A percentile compares a stretch with the other conserved stretches of the same genome.
Evolutionary conservation across 2,113 vertebrate species (phyloP).

Genomic region (Vicugna pacos): DNA sequence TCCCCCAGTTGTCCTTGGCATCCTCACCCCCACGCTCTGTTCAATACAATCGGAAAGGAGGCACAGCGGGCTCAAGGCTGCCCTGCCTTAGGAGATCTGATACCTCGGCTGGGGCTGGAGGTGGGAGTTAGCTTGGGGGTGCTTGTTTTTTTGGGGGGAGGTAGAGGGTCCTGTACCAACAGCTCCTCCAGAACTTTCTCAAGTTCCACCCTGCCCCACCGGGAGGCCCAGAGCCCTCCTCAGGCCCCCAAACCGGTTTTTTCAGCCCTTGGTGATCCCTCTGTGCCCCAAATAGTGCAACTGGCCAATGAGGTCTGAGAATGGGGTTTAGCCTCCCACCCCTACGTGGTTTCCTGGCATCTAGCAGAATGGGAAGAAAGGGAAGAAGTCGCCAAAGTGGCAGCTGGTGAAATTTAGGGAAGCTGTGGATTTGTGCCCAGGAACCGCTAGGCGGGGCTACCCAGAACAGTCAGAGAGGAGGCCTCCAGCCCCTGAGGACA

Average conservation of each 20-base stretch:
- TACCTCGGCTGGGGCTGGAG: not conserved
- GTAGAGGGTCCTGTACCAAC: not conserved
- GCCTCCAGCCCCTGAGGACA: not conserved
- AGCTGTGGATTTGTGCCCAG: conserved; percentile 52
- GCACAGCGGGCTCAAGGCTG: not conserved
- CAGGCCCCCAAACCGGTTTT: not conserved
- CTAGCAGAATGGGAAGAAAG: not conserved
- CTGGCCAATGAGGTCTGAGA: conserved; percentile 30
- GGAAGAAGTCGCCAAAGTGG: conserved; percentile 25
- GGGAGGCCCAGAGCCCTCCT: not conserved
- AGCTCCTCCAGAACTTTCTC: conserved; percentile 11
- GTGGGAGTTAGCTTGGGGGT: not conserved
- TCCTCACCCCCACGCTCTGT: not conserved
- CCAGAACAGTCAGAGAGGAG: not conserved
- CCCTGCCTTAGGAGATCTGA: not conserved
- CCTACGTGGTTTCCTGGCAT: conserved; percentile 16
- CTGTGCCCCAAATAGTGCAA: conserved; percentile 41
- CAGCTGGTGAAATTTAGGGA: conserved; percentile 65
- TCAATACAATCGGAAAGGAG: not conserved
- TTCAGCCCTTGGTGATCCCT: not conserved
- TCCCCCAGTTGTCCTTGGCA: not conserved
- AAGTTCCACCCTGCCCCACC: not conserved
- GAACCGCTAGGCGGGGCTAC: not conserved
- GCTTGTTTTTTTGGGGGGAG: not conserved
- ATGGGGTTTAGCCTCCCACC: not conserved